Base-by-base conservation (phyloP, 1,140 invertebrate species). In the Notospermus geniculatus region DNA sequence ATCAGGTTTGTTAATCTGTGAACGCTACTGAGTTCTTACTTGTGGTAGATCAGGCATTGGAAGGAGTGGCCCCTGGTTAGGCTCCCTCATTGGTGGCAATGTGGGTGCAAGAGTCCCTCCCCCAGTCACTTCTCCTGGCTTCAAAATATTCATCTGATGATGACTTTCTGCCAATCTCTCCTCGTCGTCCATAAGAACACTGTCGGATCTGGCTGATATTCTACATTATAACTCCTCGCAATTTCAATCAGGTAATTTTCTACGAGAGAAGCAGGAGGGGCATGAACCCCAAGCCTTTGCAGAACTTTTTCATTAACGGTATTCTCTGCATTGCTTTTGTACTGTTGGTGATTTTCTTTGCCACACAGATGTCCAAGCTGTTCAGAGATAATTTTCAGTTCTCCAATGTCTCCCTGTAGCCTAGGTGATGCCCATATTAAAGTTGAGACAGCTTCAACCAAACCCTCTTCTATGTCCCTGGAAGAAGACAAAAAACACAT, bases 391-490 rank as follows among this genome's bases (percentile, higher is more conserved):
- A 92, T 81, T 85, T 97, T 93, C n/a, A 97, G 82, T 83, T 96
- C 93, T 29, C 60, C 63, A 27, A 76, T 57, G 63, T 76, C 75
- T 45, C 77, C 74, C 53, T 82, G 80, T 17, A 88, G 67, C 39
- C 95, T 85, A 1, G 96, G 95, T 46, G 94, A 90, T 2, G 93
- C 93, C 97, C 97, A 99, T 60, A 99, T 90, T 13, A 99, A 83
- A 71, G 89, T 97, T 2, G 94, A 95, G 67, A 99, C 92, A 2
- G 96, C 90, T 84, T 99, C 97, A 29, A 92, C 89, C 28, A 99
- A 83, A 2, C 95, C 95, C 64, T 94, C 92, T 78, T 99, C 97
- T 2, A 99, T 75, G 64, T 91, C 92, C 80, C 89, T 90, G 61
- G 57, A 68, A 68, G 63, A 59, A 60, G 46, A 55, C 9, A 65